Evolutionary conservation across 1,140 invertebrate genomes (phyloP).

Genomic region (Nephila pilipes): DNA sequence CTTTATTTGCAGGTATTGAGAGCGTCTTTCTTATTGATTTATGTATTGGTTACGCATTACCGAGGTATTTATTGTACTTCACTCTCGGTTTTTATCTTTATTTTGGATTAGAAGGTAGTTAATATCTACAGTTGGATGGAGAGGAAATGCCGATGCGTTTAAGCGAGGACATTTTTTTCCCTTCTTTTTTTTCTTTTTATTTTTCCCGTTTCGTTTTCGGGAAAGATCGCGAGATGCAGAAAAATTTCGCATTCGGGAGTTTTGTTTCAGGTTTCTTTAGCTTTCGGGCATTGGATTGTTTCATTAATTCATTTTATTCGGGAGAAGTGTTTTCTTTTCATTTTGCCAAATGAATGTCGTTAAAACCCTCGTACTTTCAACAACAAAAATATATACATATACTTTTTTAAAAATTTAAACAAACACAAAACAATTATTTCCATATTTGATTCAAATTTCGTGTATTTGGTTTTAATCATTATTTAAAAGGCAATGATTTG

Average conservation of each 20-base stretch:
- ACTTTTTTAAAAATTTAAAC: no score
- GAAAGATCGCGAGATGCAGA: neutral
- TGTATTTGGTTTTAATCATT: no score
- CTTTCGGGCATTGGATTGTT: no score
- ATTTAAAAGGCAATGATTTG: no score
- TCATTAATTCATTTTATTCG: no score
- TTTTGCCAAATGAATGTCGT: no score
- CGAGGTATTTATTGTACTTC: constrained; percentile 17
- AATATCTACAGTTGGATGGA: neutral
- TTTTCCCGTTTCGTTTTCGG: neutral
- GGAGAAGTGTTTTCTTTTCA: no score
- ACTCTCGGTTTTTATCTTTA: constrained; percentile 20
- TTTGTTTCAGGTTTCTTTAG: neutral
- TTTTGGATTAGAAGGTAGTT: constrained; percentile 11
- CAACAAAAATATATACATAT: no score
- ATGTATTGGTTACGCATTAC: constrained; percentile 51
- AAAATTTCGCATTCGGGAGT: neutral
- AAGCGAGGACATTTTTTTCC: no score
- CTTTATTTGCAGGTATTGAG: constrained; percentile 45
- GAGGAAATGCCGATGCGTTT: neutral
- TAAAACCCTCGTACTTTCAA: no score
- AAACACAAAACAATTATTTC: no score
- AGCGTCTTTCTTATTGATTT: constrained; percentile 50
- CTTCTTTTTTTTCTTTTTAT: neutral
- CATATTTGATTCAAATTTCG: no score